Evolutionary conservation across 2,113 vertebrate genomes (phyloP).

Genomic region (Nansenia antarctica): DNA sequence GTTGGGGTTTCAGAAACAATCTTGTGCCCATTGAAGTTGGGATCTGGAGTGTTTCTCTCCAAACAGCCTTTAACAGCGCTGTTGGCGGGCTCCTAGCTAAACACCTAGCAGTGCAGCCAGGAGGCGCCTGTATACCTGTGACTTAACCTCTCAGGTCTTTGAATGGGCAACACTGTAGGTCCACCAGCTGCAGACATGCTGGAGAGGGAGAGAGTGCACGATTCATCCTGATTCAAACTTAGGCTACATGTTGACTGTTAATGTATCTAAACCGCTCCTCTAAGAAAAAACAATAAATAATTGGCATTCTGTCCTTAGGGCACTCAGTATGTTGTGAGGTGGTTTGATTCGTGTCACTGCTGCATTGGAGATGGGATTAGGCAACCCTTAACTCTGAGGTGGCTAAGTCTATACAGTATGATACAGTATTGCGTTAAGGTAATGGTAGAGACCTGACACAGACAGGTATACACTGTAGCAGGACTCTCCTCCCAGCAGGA

Average conservation of each 20-base stretch:
- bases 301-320: neutral
- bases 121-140: conserved; percentile 31
- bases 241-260: too few relatives aligned
- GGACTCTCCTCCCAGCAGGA: neutral
- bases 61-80: conserved; percentile 43
- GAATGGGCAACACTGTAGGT: conserved; percentile 16
- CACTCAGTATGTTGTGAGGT: neutral
- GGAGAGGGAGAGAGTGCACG: neutral
- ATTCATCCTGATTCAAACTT: neutral
- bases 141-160: conserved; percentile 34
- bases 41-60: conserved; percentile 48
- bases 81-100: conserved; percentile 47
- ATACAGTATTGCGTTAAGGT: too few relatives aligned
- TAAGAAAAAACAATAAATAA: neutral
- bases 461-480: neutral
- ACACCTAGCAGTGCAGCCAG: conserved; percentile 53
- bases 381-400: neutral
- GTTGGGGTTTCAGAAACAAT: conserved; percentile 25
- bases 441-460: neutral
- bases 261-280: too few relatives aligned
- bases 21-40: conserved; percentile 22
- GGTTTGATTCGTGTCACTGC: neutral
- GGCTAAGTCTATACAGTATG: too few relatives aligned
- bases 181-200: conserved; percentile 23
- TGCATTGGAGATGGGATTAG: neutral